phyloP scores from a whole-genome alignment of 1,140 invertebrate species.

The Atta colombica region DNA sequence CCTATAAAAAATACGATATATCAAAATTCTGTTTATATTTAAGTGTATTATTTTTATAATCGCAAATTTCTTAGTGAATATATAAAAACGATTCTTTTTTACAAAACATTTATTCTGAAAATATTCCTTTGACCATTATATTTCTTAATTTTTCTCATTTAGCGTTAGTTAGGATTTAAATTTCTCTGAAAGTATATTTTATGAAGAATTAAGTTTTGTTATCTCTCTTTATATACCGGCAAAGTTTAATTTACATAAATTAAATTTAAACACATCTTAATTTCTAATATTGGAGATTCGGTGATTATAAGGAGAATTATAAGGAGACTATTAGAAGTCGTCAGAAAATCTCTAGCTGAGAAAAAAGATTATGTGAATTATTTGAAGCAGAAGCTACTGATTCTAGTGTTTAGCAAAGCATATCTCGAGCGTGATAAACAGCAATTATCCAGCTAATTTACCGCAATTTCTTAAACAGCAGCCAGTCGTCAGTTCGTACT shows the following conservation, averaged over 20 bases:
- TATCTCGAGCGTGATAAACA: conserved; percentile 22
- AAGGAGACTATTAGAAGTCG: background rate
- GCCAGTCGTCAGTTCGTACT: background rate
- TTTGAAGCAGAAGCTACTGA: background rate
- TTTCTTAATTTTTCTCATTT: background rate
- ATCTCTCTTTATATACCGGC: background rate
- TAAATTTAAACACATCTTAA: background rate
- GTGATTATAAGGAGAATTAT: background rate
- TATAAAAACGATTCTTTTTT: background rate
- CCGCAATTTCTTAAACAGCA: conserved; percentile 22
- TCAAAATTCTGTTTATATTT: background rate
- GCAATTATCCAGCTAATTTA: conserved; percentile 35
- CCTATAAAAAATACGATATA: background rate
- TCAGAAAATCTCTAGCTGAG: background rate
- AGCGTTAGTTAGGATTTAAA: background rate
- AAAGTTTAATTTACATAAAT: conserved; percentile 3
- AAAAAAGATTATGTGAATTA: background rate
- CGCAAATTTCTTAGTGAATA: background rate
- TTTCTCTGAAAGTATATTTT: background rate
- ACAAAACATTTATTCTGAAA: background rate
- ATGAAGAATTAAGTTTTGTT: conserved; percentile 1
- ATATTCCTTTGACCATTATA: background rate
- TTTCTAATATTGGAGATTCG: background rate
- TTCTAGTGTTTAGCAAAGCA: conserved; percentile 7
- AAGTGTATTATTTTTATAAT: background rate